These are phyloP conservation scores for Hypothenemus hampei DNA, from an alignment of 1,140 invertebrate species.

Conservation along the genomic window DNA sequence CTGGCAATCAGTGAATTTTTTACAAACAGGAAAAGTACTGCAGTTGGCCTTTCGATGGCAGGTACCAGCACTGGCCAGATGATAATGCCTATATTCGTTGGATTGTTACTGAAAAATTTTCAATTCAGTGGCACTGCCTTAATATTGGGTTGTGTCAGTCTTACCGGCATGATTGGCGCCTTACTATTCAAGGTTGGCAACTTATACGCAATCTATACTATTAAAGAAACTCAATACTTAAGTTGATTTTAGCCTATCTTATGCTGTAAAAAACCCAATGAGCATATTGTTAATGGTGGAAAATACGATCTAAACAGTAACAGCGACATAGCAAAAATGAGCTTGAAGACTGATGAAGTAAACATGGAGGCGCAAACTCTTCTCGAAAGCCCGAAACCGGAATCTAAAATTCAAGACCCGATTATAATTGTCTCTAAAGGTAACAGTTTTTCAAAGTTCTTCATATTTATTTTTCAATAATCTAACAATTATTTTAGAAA, in stretches of 20 bases:
- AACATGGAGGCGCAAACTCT: conserved; percentile 15
- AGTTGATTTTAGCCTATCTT: conserved; percentile 25
- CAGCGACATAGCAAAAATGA: conserved; percentile 1
- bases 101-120: conserved; percentile 52
- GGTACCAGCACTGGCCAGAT: conserved; percentile 69
- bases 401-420: not conserved
- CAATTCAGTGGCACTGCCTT: conserved; percentile 55
- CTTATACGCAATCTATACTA: not conserved
- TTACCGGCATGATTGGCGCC: conserved; percentile 51
- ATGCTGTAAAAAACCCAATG: conserved; percentile 27
- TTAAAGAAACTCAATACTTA: not conserved
- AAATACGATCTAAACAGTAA: conserved; percentile 28
- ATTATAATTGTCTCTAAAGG: conserved; percentile 21
- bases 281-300: conserved; percentile 12
- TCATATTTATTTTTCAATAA: not conserved
- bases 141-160: conserved; percentile 56
- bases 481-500: conserved; percentile 14
- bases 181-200: conserved; percentile 37
- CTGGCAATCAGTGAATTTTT: conserved; percentile 71
- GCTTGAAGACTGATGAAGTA: conserved; percentile 3
- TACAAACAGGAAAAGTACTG: conserved; percentile 57
- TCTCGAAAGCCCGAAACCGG: conserved; percentile 1
- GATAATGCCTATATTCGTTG: conserved; percentile 64
- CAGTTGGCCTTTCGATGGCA: conserved; percentile 64
- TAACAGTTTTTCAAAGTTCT: conserved; percentile 2